Evolutionary conservation across 2,888 invertebrate species (phyloP).

Genomic region (Nomada lathburiana): DNA sequence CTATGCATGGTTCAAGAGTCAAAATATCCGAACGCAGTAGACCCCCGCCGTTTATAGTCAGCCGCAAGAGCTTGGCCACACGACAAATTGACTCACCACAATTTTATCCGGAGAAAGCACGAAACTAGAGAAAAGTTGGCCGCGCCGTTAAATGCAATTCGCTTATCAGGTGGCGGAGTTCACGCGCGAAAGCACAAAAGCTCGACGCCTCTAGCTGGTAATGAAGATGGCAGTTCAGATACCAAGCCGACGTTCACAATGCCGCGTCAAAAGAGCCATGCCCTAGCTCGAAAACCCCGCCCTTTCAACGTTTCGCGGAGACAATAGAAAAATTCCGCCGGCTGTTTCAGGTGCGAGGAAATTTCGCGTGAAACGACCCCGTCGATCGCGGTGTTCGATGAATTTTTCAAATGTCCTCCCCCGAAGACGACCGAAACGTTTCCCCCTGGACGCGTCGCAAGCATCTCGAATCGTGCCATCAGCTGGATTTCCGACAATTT

Average conservation of each 20-base stretch:
- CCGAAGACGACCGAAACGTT: not conserved
- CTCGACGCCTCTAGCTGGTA: slow-evolving; percentile 35
- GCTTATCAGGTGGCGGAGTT: slow-evolving; percentile 43
- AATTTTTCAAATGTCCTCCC: slow-evolving; percentile 11
- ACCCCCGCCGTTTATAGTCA: too few relatives aligned
- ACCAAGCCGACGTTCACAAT: slow-evolving; percentile 45
- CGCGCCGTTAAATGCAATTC: slow-evolving; percentile 40
- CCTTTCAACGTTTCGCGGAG: slow-evolving; percentile 22
- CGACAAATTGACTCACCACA: not conserved
- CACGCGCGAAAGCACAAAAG: slow-evolving; percentile 31
- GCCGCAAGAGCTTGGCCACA: not conserved
- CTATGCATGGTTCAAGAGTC: not conserved
- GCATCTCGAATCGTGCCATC: not conserved
- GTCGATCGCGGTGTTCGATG: not conserved
- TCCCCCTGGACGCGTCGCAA: not conserved
- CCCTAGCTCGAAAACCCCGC: slow-evolving; percentile 22
- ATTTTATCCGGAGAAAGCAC: not conserved
- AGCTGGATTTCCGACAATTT: slow-evolving; percentile 20
- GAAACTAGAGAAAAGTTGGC: slow-evolving; percentile 1
- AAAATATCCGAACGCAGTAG: too few relatives aligned
- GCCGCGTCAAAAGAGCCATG: slow-evolving; percentile 22
- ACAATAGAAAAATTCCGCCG: slow-evolving; percentile 36
- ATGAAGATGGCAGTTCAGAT: slow-evolving; percentile 53
- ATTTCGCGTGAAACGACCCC: not conserved
- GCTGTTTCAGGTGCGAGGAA: slow-evolving; percentile 34